Evolutionary conservation across 2,888 invertebrate genomes (phyloP).

Genomic region (Drosophila merina): DNA sequence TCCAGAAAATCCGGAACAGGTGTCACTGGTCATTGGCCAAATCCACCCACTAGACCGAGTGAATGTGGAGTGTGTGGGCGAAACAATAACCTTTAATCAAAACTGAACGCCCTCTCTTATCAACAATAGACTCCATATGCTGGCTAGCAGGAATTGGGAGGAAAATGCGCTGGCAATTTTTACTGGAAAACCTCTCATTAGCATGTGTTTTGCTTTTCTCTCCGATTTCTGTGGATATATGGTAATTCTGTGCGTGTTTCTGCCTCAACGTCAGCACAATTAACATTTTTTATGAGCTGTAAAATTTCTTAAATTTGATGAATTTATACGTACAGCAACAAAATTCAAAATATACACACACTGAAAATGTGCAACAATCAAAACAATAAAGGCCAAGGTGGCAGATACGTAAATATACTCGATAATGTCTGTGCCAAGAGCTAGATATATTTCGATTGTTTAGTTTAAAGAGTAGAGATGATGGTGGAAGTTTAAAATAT

Average conservation of each 20-base stretch:
- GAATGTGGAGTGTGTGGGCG: slow-evolving; percentile 5
- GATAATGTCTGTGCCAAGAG: neutral
- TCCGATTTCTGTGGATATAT: neutral
- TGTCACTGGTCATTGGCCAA: slow-evolving; percentile 23
- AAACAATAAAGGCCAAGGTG: slow-evolving; percentile 46
- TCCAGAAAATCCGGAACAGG: slow-evolving; percentile 24
- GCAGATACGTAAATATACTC: slow-evolving; percentile 7
- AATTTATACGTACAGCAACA: slow-evolving; percentile 58
- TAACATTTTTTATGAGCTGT: slow-evolving; percentile 74
- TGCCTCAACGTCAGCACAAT: slow-evolving; percentile 65
- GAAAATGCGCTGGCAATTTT: slow-evolving; percentile 22
- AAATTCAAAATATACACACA: slow-evolving; percentile 29
- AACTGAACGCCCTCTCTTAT: slow-evolving; percentile 43
- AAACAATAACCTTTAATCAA: slow-evolving; percentile 38
- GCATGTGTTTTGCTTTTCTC: slow-evolving; percentile 1
- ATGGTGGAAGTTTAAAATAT: neutral
- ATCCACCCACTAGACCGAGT: slow-evolving; percentile 30
- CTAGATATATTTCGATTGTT: slow-evolving; percentile 12
- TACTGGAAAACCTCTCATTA: slow-evolving; percentile 25
- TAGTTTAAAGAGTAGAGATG: neutral
- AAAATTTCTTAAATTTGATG: slow-evolving; percentile 75
- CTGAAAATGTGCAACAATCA: slow-evolving; percentile 47
- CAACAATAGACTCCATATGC: slow-evolving; percentile 38
- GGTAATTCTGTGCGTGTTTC: slow-evolving; percentile 6
- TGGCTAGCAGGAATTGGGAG: slow-evolving; percentile 5